Percentiles rank a stretch among this genome's conserved stretches.
Evolutionary conservation across 2,113 vertebrate genomes (phyloP).

Genomic region (Phrynocephalus versicolor): DNA sequence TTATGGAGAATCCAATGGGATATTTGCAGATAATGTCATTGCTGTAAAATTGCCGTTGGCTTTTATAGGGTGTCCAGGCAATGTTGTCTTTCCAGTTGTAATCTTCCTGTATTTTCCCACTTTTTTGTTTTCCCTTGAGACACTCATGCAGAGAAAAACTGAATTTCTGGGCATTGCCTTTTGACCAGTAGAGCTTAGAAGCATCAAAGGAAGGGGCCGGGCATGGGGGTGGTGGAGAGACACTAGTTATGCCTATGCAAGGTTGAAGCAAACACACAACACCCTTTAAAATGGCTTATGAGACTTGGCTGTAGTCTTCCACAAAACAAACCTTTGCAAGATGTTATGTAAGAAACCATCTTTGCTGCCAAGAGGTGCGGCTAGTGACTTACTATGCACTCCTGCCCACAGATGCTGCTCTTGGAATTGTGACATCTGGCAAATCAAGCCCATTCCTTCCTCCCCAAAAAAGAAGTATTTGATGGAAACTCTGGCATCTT

Average conservation of each 20-base stretch:
- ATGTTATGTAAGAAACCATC: slow-evolving; percentile 2
- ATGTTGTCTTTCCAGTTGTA: neutral
- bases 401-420: slow-evolving; percentile 82
- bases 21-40: no score
- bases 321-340: slow-evolving; percentile 42
- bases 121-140: no score
- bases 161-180: neutral
- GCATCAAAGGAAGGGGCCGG: neutral
- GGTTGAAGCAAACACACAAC: slow-evolving; percentile 20
- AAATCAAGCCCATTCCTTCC: slow-evolving; percentile 87
- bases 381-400: slow-evolving; percentile 76
- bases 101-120: neutral
- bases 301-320: neutral
- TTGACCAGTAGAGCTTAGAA: neutral
- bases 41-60: no score
- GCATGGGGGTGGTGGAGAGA: no score
- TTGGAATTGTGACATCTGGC: slow-evolving; percentile 90
- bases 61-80: no score
- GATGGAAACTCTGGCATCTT: slow-evolving; percentile 82
- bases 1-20: no score
- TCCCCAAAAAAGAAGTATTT: slow-evolving; percentile 83
- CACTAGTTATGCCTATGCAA: neutral
- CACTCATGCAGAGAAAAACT: neutral
- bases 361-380: neutral
- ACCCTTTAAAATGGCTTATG: neutral